A percentile compares a stretch with the other conserved stretches of the same genome.
These are phyloP conservation scores for Callaeas wilsoni DNA, from an alignment of 2,113 vertebrate genomes.

Conservation along the genomic window DNA sequence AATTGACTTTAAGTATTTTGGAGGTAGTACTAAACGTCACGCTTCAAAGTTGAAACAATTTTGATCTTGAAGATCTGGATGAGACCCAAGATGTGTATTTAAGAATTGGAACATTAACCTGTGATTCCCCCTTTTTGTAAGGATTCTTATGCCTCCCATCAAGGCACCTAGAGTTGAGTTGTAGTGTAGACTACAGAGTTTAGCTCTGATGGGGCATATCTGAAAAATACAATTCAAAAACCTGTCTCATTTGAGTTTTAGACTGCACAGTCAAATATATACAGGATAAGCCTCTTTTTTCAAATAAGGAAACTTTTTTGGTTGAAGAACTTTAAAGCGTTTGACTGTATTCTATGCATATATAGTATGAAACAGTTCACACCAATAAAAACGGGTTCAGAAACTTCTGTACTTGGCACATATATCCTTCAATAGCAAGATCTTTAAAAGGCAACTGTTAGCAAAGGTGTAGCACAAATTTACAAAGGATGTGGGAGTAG, in stretches of 20 bases:
- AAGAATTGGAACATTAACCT: neutral
- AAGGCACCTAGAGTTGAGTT: neutral
- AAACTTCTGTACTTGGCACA: neutral
- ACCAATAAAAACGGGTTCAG: neutral
- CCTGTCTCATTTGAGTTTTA: neutral
- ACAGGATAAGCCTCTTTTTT: neutral
- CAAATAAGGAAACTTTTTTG: neutral
- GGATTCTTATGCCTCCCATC: neutral
- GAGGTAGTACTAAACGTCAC: neutral
- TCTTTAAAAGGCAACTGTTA: neutral
- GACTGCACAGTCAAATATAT: neutral
- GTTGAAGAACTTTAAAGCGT: neutral
- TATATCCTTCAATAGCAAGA: neutral
- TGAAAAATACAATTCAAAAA: neutral
- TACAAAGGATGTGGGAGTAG: neutral
- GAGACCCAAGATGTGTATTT: neutral
- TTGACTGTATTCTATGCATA: neutral
- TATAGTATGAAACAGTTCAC: neutral
- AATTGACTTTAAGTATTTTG: neutral
- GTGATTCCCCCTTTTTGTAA: neutral
- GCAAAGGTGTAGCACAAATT: rapidly evolving
- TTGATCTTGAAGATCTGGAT: neutral
- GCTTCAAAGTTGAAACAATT: neutral
- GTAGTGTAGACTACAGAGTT: neutral
- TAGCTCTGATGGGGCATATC: neutral